Evolutionary conservation across 2,113 vertebrate genomes (phyloP).

Genomic region (Dasypus novemcinctus): DNA sequence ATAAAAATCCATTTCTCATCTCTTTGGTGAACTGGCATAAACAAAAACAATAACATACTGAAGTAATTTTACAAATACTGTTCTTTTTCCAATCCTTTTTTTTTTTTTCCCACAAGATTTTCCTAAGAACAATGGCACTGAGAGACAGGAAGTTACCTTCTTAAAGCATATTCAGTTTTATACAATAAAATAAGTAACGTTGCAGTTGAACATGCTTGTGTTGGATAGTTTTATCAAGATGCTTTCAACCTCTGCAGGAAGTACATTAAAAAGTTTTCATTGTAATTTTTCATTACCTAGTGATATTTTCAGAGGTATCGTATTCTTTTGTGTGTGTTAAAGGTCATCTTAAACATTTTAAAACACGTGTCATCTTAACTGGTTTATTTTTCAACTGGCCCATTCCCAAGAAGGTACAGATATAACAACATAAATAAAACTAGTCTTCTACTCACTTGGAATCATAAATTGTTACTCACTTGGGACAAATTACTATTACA

Average conservation of each 20-base stretch:
- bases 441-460: not conserved
- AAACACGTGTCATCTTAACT: not conserved
- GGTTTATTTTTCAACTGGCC: not conserved
- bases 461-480: not conserved
- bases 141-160: not conserved
- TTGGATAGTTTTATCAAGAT: not conserved
- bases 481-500: not conserved
- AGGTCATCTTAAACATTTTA: not conserved
- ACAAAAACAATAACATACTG: not conserved
- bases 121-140: not conserved
- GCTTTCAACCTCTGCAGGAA: not conserved
- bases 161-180: not conserved
- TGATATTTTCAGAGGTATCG: not conserved
- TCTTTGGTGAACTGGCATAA: slow-evolving; percentile 7
- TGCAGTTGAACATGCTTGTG: not conserved
- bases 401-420: not conserved
- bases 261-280: not conserved
- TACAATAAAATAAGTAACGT: slow-evolving; percentile 13
- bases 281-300: not conserved
- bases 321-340: not conserved
- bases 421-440: not conserved
- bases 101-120: not conserved
- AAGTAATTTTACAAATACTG: slow-evolving; percentile 26
- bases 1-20: not conserved
- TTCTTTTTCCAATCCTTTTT: slow-evolving; percentile 7